Evolutionary conservation across 2,113 vertebrate species (phyloP), one percentile per base, ranked within the genome.

Genomic region (Xiphophorus couchianus): DNA sequence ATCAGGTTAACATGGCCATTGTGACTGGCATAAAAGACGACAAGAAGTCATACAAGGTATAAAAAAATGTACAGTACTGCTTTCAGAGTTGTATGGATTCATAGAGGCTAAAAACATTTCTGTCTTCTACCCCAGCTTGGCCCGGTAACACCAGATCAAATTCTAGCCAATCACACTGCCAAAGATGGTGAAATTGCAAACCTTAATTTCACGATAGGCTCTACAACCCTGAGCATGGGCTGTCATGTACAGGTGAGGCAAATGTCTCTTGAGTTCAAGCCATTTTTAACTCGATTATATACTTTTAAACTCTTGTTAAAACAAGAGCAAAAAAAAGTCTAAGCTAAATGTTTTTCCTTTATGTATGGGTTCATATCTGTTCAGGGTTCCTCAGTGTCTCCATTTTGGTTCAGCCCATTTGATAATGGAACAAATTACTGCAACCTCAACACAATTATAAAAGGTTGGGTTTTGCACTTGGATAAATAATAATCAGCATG

Each of bases 111-210:
- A 48, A 19, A 19, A 19, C 14, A 19, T 17, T 60, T 17, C 80
- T 3, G 13, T 30, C 17, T 64, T 82, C 25, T 13, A 9, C 62
- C 69, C n/a, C 70, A 91, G 84, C 79, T 92, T 1, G 78, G 79
- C 33, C 7, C 77, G 0, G 77, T 83, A 14, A 74, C 73, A 1
- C 10, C 82, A 1, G 2, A 3, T 1, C 14, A 67, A 0, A 85
- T 92, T 37, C 80, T 86, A 62, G 86, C 91, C 78, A 86, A 90
- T 42, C 92, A 91, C 86, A 90, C 78, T 0, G 91, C 88, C 9
- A 48, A 62, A 14, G 25, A 71, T 0, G 42, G 78, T 8, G 81
- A 91, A 44, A 19, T 77, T 0, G 83, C 90, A 74, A 66, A 9
- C 0, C 54, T 92, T 3, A 91, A 91, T 76, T 91, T 93, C 80